Base-by-base conservation (phyloP, 2,888 invertebrate genomes). In the Tenthredo scrophulariae region DNA sequence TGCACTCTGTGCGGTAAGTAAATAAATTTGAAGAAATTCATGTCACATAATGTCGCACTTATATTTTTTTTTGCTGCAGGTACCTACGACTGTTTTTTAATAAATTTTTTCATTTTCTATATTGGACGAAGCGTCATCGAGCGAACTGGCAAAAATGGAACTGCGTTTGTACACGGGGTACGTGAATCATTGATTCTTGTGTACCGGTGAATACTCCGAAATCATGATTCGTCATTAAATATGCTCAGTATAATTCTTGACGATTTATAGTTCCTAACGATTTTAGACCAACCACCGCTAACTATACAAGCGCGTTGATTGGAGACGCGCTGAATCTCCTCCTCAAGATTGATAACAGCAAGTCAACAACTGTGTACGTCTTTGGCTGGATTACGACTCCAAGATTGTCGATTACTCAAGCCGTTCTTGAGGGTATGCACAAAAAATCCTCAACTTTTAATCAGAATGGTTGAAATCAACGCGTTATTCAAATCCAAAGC, bases 331-430 rank as follows among this genome's bases (percentile, higher is more conserved):
- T 77, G 58, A 72, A 86, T 15, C 83, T 89, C 5, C 22, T 87
- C 15, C 9, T 15, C 1, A 18, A 83, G n/a, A 86, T 90, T 43
- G 79, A 89, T 79, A 50, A 86, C 0, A 85, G 84, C 1, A 92
- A 89, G 85, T 92, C 92, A 0, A 94, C 93, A 5, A 90, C 93
- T 0, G 0, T 94, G 0, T 94, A 94, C 85, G 90, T 94, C 2
- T 94, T 94, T 75, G 94, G 94, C 0, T 94, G 91, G 86, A 91
- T 92, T 1, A 94, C 94, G 87, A 88, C 92, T 22, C 85, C 88
- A 0, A 91, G 90, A 0, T 94, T 93, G 40, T 86, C 86, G 0
- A 94, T 94, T 84, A 92, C 94, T 0, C 46, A 29, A 22, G 89
- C 90, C 0, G 87, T 95, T 7, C 89, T 93, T 9, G 62, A 85